Evolutionary conservation across 2,888 invertebrate genomes (phyloP), one percentile per base, ranked within the genome.

Genomic region (Epiblema foenella): DNA sequence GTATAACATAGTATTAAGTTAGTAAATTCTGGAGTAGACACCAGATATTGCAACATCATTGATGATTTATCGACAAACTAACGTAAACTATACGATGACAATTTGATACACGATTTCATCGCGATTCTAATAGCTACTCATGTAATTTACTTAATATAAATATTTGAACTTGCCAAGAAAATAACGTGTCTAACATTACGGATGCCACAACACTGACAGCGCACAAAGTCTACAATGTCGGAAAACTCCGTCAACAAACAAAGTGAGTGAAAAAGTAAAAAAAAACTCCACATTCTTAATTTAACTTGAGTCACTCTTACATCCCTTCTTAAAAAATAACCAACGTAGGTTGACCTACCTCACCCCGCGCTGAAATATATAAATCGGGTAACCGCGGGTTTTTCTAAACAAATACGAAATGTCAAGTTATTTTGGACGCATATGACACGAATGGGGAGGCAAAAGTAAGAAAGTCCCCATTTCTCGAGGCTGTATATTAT

Each of bases 251-350:
- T 89, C 91, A 88, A 93, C 92, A 93, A 93, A 92, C 92, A 91
- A 89, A 90, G 88, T 87, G 85, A 83, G 82, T 79, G 79, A 79
- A 82, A 85, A 84, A 82, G 81, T 81, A 83, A 82, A 86, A 86
- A 86, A 88, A 85, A 90, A 87, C 89, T 91, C 89, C 91, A 93
- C 91, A 93, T 93, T 93, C 93, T 93, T 93, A 93, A 93, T 93
- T 93, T 93, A 93, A 93, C 93, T 93, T 93, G 91, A 93, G 91
- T 91, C 91, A 89, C 90, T 91, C 88, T 90, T 89, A 90, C 91
- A 89, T 89, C 90, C 89, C 89, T 85, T 87, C 87, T 90, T 84
- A 83, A 85, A 79, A 75, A 76, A 65, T 49, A 77, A 77, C 91
- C 83, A 80, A 65, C 72, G 62, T 76, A 75, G 46, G 69, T 75